phyloP scores from a whole-genome alignment of 2,113 vertebrate genomes.

The Neolamprologus longior region DNA sequence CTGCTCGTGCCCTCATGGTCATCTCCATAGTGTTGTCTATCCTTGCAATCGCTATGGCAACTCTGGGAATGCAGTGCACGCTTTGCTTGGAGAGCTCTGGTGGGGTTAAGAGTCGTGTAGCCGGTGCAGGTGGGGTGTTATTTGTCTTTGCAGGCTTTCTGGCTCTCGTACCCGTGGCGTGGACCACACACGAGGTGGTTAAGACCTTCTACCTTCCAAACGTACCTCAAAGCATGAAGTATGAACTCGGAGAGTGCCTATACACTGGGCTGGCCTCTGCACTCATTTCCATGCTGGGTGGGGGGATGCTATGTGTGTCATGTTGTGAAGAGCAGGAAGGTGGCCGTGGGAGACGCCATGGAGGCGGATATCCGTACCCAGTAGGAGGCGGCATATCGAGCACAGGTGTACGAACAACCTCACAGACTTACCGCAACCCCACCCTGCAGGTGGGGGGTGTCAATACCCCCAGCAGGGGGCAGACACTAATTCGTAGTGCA shows the following conservation, averaged over 20 bases:
- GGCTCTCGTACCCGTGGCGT: conserved; percentile 83
- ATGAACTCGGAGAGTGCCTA: conserved; percentile 86
- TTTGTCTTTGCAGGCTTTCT: conserved; percentile 83
- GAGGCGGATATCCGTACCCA: conserved; percentile 62
- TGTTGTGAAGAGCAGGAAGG: conserved; percentile 61
- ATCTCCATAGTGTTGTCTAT: conserved; percentile 81
- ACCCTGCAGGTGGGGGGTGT: conserved; percentile 29
- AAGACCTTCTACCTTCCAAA: conserved; percentile 82
- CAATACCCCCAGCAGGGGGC: conserved; percentile 17
- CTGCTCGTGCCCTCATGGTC: conserved; percentile 90
- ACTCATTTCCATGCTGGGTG: conserved; percentile 79
- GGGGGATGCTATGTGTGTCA: conserved; percentile 82
- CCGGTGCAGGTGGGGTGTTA: conserved; percentile 69
- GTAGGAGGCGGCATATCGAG: neutral
- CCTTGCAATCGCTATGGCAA: conserved; percentile 70
- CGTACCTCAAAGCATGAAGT: conserved; percentile 82
- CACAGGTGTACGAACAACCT: neutral
- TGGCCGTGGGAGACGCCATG: conserved; percentile 14
- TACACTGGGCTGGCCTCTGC: conserved; percentile 86
- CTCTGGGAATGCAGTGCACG: conserved; percentile 90
- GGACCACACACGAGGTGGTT: conserved; percentile 91
- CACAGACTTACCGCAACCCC: conserved; percentile 59
- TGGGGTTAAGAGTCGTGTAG: conserved; percentile 74
- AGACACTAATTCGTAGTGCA: conserved; percentile 18
- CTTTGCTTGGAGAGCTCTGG: conserved; percentile 77